Conservation (phyloP, 2,113 vertebrate genomes). For the Labeo rohita region DNA sequence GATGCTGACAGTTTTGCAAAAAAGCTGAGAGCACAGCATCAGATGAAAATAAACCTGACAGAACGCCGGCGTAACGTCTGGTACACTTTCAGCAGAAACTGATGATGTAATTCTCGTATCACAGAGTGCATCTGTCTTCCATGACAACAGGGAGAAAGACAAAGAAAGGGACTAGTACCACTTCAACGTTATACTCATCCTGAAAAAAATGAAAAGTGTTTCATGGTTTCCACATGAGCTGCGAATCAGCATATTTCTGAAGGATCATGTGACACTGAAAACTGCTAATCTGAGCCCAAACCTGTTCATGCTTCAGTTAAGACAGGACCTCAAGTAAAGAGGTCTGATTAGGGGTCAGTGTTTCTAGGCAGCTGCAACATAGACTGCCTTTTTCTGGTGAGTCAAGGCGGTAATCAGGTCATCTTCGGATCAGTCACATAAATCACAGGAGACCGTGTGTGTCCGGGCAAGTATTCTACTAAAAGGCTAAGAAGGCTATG, state of each 20-base stretch:
- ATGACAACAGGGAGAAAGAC: conserved; percentile 26
- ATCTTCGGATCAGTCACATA: conserved; percentile 44
- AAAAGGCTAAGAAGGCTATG: conserved; percentile 17
- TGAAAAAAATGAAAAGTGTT: not conserved
- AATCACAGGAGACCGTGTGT: conserved; percentile 2
- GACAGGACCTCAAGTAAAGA: not conserved
- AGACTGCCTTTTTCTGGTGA: conserved; percentile 2
- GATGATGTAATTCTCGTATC: conserved; percentile 30
- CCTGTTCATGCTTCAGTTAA: not conserved
- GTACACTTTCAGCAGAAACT: not conserved
- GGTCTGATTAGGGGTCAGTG: conserved; percentile 5
- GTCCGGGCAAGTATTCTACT: not conserved
- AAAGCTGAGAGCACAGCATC: not conserved
- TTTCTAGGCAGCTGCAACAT: conserved; percentile 1
- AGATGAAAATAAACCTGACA: conserved; percentile 6
- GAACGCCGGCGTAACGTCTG: not conserved
- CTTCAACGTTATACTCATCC: not conserved
- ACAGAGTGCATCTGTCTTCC: conserved; percentile 29
- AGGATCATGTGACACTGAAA: not conserved
- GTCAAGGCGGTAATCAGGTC: not conserved
- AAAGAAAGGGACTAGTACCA: not conserved
- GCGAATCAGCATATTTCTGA: not conserved
- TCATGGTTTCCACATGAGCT: too few species aligned
- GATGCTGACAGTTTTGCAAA: not conserved
- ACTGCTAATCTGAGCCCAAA: not conserved